Evolutionary conservation across 2,888 invertebrate genomes (phyloP).

Genomic region (Diadegma fenestrale): DNA sequence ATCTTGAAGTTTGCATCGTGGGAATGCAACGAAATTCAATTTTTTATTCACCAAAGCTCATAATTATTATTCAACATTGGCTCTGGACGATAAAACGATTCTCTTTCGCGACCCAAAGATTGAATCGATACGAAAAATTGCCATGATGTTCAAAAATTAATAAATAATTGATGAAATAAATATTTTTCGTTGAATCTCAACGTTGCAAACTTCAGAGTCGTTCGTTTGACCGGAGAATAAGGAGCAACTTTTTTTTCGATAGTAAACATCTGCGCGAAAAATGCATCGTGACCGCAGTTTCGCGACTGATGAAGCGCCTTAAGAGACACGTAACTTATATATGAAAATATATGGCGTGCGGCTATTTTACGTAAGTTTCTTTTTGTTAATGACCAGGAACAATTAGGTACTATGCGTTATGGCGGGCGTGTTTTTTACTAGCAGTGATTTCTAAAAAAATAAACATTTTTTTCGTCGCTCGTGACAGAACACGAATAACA

Average conservation of each 20-base stretch:
- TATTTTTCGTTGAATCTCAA: too few species aligned
- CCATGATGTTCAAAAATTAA: too few species aligned
- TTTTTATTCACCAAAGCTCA: too few species aligned
- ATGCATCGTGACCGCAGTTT: not conserved
- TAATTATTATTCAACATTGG: too few species aligned
- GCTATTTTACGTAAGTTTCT: not conserved
- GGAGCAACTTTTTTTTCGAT: not conserved
- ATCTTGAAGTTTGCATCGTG: too few species aligned
- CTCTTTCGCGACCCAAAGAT: too few species aligned
- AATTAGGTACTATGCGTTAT: slow-evolving; percentile 12
- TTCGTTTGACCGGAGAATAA: not conserved
- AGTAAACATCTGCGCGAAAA: not conserved
- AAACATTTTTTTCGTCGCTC: not conserved
- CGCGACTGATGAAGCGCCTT: not conserved
- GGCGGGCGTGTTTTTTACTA: not conserved
- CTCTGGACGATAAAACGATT: too few species aligned
- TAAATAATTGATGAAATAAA: too few species aligned
- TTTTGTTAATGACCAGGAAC: slow-evolving; percentile 2
- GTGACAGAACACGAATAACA: not conserved
- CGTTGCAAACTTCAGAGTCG: too few species aligned
- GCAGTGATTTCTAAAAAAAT: not conserved
- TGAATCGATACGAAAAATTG: too few species aligned
- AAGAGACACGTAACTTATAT: not conserved
- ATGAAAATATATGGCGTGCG: not conserved
- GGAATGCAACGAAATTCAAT: too few species aligned